These are phyloP conservation scores for Alligator mississippiensis DNA, from an alignment of 2,113 vertebrate genomes.

Conservation along the genomic window DNA sequence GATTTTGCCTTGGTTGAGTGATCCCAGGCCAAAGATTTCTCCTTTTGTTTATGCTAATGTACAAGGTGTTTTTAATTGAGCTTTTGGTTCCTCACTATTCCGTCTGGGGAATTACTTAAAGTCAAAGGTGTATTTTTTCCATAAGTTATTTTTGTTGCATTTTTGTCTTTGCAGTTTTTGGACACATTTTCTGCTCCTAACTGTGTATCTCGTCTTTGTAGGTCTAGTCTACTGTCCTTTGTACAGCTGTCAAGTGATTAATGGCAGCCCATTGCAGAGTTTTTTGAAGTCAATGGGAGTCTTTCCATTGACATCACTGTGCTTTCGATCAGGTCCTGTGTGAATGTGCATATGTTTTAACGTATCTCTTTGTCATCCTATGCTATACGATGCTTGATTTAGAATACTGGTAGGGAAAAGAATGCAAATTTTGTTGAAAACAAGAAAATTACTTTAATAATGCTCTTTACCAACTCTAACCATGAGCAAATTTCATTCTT, in stretches of 20 bases:
- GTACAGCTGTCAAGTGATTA: constrained; percentile 26
- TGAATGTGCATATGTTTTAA: neutral
- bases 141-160: constrained; percentile 44
- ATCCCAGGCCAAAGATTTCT: constrained; percentile 66
- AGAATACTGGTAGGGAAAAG: neutral
- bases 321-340: neutral
- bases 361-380: neutral
- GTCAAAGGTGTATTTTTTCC: constrained; percentile 30
- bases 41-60: constrained; percentile 67
- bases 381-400: neutral
- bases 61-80: constrained; percentile 71
- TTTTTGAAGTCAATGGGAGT: constrained; percentile 19
- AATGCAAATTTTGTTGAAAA: neutral
- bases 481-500: constrained; percentile 29
- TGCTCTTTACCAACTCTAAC: neutral
- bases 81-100: constrained; percentile 58
- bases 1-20: constrained; percentile 56
- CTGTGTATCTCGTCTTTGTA: neutral
- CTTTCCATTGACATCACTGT: neutral
- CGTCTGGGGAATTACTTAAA: constrained; percentile 43
- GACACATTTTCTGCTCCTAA: constrained; percentile 30
- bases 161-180: constrained; percentile 34
- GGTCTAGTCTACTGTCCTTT: constrained; percentile 27
- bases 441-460: neutral
- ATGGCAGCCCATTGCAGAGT: constrained; percentile 28